These are phyloP conservation scores for Teleiodes luculella DNA, from an alignment of 2,888 invertebrate species.

Conservation along the genomic window DNA sequence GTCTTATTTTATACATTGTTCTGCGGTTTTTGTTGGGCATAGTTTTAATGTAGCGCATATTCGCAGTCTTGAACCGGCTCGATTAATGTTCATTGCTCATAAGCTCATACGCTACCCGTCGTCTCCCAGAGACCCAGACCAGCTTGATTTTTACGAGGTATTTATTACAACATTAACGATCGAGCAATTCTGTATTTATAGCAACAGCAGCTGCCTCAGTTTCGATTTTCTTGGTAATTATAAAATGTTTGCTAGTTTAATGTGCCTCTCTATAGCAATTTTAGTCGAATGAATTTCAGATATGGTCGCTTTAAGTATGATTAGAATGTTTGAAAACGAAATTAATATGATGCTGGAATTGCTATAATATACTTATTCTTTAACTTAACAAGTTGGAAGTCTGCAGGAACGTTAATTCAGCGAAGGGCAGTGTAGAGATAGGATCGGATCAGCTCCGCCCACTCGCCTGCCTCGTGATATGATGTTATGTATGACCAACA, in stretches of 20 bases:
- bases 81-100: conserved; percentile 26
- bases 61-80: conserved; percentile 27
- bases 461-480: conserved; percentile 54
- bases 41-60: conserved; percentile 17
- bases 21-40: conserved; percentile 45
- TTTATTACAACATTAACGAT: conserved; percentile 44
- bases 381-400: conserved; percentile 15
- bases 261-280: not conserved
- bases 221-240: conserved; percentile 39
- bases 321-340: conserved; percentile 6
- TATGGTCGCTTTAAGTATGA: conserved; percentile 3
- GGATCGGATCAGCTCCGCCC: conserved; percentile 59
- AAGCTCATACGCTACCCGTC: conserved; percentile 33
- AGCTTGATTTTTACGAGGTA: conserved; percentile 46
- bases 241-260: conserved; percentile 22
- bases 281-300: conserved; percentile 7
- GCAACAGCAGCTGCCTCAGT: conserved; percentile 40
- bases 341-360: conserved; percentile 18
- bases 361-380: not conserved
- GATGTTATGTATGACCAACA: conserved; percentile 30
- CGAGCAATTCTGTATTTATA: conserved; percentile 43
- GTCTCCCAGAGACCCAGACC: conserved; percentile 36
- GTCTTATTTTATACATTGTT: conserved; percentile 65
- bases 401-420: conserved; percentile 31
- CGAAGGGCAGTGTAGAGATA: conserved; percentile 48